phyloP scores from a whole-genome alignment of 1,140 invertebrate genomes.

The Zophobas atratus region DNA sequence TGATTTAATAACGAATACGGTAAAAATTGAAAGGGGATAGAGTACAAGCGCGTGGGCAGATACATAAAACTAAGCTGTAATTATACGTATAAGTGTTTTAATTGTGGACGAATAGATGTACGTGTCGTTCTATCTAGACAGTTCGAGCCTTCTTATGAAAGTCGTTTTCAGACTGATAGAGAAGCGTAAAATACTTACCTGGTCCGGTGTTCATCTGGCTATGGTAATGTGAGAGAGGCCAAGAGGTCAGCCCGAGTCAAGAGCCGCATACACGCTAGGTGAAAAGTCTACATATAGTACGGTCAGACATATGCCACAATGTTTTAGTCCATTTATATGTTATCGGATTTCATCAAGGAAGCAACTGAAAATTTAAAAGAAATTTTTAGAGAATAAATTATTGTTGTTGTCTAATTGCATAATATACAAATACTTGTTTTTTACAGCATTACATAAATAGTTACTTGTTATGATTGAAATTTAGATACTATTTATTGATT shows the following conservation, averaged over 20 bases:
- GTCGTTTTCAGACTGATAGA: slow-evolving; percentile 18
- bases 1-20: slow-evolving; percentile 56
- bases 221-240: slow-evolving; percentile 67
- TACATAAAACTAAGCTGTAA: slow-evolving; percentile 65
- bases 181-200: slow-evolving; percentile 41
- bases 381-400: not conserved
- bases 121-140: slow-evolving; percentile 59
- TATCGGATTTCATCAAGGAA: slow-evolving; percentile 50
- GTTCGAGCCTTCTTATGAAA: slow-evolving; percentile 39
- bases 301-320: slow-evolving; percentile 50
- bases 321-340: slow-evolving; percentile 39
- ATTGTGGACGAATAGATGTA: slow-evolving; percentile 65
- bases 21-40: slow-evolving; percentile 57
- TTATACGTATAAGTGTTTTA: slow-evolving; percentile 67
- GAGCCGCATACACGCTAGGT: slow-evolving; percentile 61
- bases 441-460: no score
- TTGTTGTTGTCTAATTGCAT: not conserved
- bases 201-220: slow-evolving; percentile 59
- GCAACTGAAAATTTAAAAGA: slow-evolving; percentile 3
- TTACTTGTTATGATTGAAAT: no score
- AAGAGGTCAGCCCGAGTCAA: slow-evolving; percentile 66
- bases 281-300: slow-evolving; percentile 51
- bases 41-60: slow-evolving; percentile 60
- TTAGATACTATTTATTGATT: not conserved
- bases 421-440: not conserved